Percentiles rank a stretch among this genome's conserved stretches.
Evolutionary conservation across 2,113 vertebrate genomes (phyloP).

Genomic region (Sitta europaea): DNA sequence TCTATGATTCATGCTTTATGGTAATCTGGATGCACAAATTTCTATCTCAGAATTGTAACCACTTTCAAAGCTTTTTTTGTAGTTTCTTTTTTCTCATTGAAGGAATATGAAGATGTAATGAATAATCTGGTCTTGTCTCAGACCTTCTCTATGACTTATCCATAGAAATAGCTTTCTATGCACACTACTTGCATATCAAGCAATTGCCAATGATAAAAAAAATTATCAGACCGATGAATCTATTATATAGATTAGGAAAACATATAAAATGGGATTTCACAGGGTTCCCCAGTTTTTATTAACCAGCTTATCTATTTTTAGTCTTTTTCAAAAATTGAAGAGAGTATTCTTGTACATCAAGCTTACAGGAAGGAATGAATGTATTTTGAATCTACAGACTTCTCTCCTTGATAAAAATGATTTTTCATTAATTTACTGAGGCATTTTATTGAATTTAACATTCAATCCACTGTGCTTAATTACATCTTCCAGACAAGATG

Average conservation of each 20-base stretch:
- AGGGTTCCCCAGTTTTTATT: neutral
- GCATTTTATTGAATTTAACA: neutral
- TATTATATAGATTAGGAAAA: neutral
- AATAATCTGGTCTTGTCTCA: neutral
- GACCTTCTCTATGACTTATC: neutral
- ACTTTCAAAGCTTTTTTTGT: neutral
- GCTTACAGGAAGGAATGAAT: neutral
- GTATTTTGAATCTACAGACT: neutral
- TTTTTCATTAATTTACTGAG: neutral
- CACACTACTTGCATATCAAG: neutral
- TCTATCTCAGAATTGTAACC: constrained; percentile 31
- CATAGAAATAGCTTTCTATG: neutral
- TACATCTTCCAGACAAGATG: neutral
- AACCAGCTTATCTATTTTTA: neutral
- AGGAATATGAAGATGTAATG: neutral
- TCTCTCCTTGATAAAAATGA: neutral
- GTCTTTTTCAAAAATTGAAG: neutral
- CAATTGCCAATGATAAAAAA: neutral
- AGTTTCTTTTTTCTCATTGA: neutral
- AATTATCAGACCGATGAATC: neutral
- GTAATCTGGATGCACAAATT: constrained; percentile 51
- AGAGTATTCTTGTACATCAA: neutral
- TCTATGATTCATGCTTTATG: constrained; percentile 63
- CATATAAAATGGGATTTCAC: neutral
- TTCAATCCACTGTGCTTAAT: neutral